A percentile compares a stretch with the other conserved stretches of the same genome.
Evolutionary conservation across 2,888 invertebrate genomes (phyloP).

Genomic region (Chydorus sphaericus): DNA sequence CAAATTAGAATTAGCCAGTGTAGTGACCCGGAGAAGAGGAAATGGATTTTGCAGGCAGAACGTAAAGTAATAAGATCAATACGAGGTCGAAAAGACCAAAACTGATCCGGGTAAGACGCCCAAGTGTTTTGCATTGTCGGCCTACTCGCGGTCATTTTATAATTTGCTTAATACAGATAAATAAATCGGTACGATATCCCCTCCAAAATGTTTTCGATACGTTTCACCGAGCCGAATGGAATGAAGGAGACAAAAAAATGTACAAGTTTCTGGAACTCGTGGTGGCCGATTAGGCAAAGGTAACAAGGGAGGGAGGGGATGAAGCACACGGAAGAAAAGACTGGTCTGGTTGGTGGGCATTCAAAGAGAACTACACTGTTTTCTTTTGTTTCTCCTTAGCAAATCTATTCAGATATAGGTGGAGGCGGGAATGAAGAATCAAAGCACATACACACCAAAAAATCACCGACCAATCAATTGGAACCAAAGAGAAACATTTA

Average conservation of each 20-base stretch:
- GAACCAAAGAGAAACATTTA: neutral
- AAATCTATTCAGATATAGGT: no score
- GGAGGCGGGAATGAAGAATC: neutral
- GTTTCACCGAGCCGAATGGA: neutral
- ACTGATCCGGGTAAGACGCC: no score
- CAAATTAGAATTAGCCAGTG: no score
- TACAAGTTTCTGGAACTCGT: constrained; percentile 4
- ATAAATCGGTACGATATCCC: neutral
- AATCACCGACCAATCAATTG: constrained; percentile 4
- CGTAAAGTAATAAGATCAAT: no score
- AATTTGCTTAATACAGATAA: no score
- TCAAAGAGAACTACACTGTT: neutral
- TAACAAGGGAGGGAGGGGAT: neutral
- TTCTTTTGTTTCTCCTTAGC: neutral
- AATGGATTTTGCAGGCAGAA: no score
- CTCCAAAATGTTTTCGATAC: neutral
- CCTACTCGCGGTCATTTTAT: no score
- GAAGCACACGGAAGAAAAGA: neutral
- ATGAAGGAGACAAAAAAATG: no score
- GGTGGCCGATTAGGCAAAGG: neutral
- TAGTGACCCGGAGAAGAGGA: no score
- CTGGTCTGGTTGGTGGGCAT: neutral
- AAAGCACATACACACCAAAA: neutral
- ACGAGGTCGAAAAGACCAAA: no score
- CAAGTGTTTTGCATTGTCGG: no score